Evolutionary conservation across 2,888 invertebrate genomes (phyloP).

Genomic region (Ophion ellenae): DNA sequence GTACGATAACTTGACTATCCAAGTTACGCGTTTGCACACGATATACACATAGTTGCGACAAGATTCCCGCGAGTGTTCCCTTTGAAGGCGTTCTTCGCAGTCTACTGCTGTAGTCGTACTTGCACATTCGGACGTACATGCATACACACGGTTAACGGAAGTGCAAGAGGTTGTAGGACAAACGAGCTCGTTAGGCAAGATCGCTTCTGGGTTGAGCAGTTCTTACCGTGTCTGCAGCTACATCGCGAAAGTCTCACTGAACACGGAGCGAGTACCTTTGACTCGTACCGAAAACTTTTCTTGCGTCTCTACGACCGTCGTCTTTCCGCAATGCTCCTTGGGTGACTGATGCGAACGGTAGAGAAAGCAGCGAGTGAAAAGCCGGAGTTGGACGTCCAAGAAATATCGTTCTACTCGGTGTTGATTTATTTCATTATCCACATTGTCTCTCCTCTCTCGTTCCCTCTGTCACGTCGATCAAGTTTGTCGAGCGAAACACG

Average conservation of each 20-base stretch:
- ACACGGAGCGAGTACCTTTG: not conserved
- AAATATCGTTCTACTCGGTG: conserved; percentile 10
- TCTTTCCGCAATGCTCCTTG: not conserved
- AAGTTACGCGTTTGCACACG: not conserved
- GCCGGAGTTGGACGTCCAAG: not conserved
- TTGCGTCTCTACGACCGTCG: not conserved
- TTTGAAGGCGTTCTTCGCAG: conserved; percentile 37
- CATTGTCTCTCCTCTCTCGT: conserved; percentile 1
- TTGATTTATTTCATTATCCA: not conserved
- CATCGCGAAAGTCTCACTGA: not conserved
- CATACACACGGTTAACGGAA: not conserved
- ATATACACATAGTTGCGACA: not conserved
- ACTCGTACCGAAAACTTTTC: not conserved
- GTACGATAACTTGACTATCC: not conserved
- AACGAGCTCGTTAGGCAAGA: conserved; percentile 57
- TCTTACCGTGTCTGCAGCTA: conserved; percentile 29
- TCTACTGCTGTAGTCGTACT: not conserved
- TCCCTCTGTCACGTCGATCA: conserved; percentile 6
- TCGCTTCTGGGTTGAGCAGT: conserved; percentile 54
- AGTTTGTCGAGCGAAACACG: not conserved
- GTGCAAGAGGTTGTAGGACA: conserved; percentile 22
- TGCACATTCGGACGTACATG: conserved; percentile 38
- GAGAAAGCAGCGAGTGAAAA: not conserved
- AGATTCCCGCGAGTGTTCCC: conserved; percentile 37
- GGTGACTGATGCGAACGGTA: too few relatives aligned